Conservation (phyloP, 2,888 invertebrate genomes). For the Xestobium rufovillosum region DNA sequence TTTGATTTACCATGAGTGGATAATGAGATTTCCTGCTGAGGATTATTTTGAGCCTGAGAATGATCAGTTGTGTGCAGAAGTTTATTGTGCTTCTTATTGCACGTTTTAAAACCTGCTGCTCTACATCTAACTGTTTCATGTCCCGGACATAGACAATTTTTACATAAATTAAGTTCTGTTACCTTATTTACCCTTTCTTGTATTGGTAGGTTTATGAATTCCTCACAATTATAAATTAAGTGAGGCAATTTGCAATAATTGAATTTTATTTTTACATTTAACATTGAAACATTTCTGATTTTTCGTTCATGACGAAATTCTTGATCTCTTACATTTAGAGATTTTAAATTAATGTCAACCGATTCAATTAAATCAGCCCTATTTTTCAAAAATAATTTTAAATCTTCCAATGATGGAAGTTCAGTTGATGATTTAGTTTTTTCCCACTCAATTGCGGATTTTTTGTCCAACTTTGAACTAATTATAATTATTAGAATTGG, state of each 20-base stretch:
- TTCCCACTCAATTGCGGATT: constrained; percentile 9
- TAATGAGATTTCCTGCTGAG: no score
- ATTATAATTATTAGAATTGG: constrained; percentile 8
- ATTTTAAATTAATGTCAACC: background rate
- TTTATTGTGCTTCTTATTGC: background rate
- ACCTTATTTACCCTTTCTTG: background rate
- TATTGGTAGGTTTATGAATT: background rate
- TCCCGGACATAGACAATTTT: background rate
- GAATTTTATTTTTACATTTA: background rate
- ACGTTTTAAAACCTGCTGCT: background rate
- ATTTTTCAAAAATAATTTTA: background rate
- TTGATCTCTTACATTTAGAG: background rate
- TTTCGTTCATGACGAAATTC: no score
- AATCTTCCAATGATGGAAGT: constrained; percentile 3
- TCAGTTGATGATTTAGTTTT: background rate
- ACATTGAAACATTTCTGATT: no score
- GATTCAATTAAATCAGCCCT: background rate
- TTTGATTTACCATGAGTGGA: background rate
- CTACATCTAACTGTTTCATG: background rate
- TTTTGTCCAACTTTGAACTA: constrained; percentile 7
- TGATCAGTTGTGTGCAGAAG: background rate
- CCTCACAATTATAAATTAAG: background rate
- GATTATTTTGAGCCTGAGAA: no score
- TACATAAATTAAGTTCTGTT: background rate
- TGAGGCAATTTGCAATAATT: background rate